Base-by-base conservation (phyloP, 2,113 vertebrate species). In the Leptosomus discolor region DNA sequence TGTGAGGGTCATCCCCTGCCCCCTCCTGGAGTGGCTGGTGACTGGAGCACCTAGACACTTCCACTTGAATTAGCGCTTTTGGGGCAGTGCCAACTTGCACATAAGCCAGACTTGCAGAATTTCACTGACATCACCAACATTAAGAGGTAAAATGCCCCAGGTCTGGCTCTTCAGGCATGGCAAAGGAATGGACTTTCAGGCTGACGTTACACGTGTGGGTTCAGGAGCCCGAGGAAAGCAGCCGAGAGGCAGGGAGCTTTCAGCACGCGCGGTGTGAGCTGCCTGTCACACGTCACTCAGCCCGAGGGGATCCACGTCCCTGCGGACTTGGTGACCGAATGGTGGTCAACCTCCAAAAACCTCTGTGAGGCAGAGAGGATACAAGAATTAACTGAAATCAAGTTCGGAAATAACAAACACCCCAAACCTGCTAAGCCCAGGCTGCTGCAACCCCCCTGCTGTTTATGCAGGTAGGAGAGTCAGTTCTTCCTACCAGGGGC, bases 191-290 rank as follows among this genome's bases (percentile, higher is more conserved):
- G 34, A 26, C 51, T 6, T 51, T 11, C 3, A 27, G 30, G 58
- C 27, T 2, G 0, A 34, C 48, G 34, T 74, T 43, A 50, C 16
- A 36, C 1, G 0, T 3, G 26, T 14, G 13, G n/a, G 22, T 56
- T 63, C 34, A 45, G 75, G 43, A 80, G 36, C 36, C 11, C 1
- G 6, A 43, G 67, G 36, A 54, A 41, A 37, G 46, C 60, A 34
- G 34, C 50, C 3, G 39, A 54, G 61, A 48, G 34, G 21, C 36
- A 12, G 11, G 26, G 51, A 84, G 29, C n/a, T 37, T 43, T 27
- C 18, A 19, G 54, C 41, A 12, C 9, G 0, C 0, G 4, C 2
- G 2, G 34, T 2, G 21, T 4, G n/a, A 86, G 46, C 51, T 74
- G 56, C 63, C 27, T 43, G 17, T 37, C 23, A 2, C 20, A 5